These are phyloP conservation scores for Gallinago solitaria DNA, from an alignment of 2,797 vertebrate genomes.

Conservation along the genomic window DNA sequence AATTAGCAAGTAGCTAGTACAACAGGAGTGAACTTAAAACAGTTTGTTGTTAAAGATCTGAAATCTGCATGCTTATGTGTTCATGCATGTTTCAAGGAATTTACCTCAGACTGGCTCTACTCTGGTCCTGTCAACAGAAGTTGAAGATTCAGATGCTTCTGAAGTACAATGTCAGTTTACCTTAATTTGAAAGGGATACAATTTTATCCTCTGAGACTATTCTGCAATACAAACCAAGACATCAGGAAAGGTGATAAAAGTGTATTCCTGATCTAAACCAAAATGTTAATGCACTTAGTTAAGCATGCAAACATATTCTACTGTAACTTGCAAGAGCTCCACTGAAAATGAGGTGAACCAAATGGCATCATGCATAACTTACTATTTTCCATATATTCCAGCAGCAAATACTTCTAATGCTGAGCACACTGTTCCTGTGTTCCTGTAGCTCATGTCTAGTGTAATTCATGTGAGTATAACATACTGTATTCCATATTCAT, in stretches of 20 bases:
- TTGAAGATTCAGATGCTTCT: not conserved
- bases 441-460: not conserved
- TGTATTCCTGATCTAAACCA: not conserved
- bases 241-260: not conserved
- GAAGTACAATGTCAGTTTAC: not conserved
- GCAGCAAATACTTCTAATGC: not conserved
- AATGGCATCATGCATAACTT: not conserved
- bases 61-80: not conserved
- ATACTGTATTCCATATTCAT: not conserved
- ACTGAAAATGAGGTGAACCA: not conserved
- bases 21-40: not conserved
- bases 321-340: not conserved
- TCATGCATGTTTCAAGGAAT: not conserved
- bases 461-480: not conserved
- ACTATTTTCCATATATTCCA: not conserved
- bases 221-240: slow-evolving; percentile 16
- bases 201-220: not conserved
- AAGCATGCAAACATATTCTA: not conserved
- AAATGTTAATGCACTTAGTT: slow-evolving; percentile 15
- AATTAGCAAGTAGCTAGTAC: not conserved
- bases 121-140: not conserved
- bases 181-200: not conserved
- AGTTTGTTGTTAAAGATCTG: not conserved
- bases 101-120: not conserved
- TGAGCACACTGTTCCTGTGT: not conserved